Conservation (phyloP, 2,888 invertebrate genomes). For the Scaeva pyrastri region DNA sequence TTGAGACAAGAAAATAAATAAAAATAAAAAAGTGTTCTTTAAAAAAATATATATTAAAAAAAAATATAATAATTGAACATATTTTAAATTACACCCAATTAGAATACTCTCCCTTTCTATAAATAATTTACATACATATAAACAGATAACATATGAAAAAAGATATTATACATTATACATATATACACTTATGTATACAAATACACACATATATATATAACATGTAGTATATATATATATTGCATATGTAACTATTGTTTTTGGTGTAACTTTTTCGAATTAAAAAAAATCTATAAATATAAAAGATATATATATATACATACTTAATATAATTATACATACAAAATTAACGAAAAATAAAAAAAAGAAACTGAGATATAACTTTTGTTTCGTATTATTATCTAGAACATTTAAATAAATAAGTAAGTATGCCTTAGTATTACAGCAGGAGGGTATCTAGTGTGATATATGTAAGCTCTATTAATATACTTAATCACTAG, state of each 20-base stretch:
- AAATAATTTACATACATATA: slow-evolving; percentile 52
- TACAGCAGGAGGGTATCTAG: no score
- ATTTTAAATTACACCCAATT: slow-evolving; percentile 63
- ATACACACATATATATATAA: slow-evolving; percentile 66
- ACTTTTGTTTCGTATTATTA: slow-evolving; percentile 33
- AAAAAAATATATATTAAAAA: slow-evolving; percentile 22
- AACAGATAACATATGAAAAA: slow-evolving; percentile 48
- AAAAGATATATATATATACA: slow-evolving; percentile 64
- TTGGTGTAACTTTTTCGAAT: slow-evolving; percentile 75
- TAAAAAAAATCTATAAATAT: slow-evolving; percentile 70
- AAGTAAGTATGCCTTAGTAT: no score
- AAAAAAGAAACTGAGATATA: slow-evolving; percentile 69
- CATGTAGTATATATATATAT: slow-evolving; percentile 39
- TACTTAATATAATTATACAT: slow-evolving; percentile 74
- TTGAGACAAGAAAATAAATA: slow-evolving; percentile 5
- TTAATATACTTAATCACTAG: no score
- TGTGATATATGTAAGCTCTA: no score
- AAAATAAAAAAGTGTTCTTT: slow-evolving; percentile 60
- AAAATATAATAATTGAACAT: slow-evolving; percentile 43
- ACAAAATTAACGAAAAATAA: slow-evolving; percentile 74
- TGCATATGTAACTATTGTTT: slow-evolving; percentile 64
- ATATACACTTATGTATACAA: slow-evolving; percentile 68
- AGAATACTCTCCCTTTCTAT: slow-evolving; percentile 68
- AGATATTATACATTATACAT: slow-evolving; percentile 60
- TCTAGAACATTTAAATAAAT: no score